These are phyloP conservation scores for Apodemus agrarius DNA, from an alignment of 2,797 vertebrate genomes.

Conservation along the genomic window DNA sequence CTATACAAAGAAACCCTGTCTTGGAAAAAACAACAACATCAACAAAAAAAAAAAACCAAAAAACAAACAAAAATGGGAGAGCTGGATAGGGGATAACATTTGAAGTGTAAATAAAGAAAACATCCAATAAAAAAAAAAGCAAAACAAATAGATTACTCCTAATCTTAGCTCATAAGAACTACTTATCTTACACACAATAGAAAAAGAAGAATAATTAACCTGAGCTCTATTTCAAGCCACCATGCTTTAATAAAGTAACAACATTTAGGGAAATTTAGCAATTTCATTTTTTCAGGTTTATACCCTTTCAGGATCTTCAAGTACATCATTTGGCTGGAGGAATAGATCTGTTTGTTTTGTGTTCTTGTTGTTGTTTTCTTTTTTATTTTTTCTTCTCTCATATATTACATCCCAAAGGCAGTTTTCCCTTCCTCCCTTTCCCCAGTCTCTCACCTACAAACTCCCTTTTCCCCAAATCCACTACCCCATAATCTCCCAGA, in stretches of 20 bases:
- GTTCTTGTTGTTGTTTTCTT: neutral
- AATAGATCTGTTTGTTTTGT: too few relatives aligned
- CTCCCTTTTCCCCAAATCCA: neutral
- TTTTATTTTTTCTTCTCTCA: neutral
- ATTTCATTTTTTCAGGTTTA: slow-evolving; percentile 23
- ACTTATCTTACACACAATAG: slow-evolving; percentile 30
- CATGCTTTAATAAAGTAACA: slow-evolving; percentile 29
- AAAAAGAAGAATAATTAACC: slow-evolving; percentile 54
- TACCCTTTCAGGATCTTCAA: neutral
- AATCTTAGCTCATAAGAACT: slow-evolving; percentile 32
- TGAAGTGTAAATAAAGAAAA: too few relatives aligned
- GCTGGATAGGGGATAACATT: too few relatives aligned
- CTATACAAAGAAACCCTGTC: too few relatives aligned
- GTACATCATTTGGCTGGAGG: neutral
- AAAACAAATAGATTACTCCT: slow-evolving; percentile 38
- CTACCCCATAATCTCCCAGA: neutral
- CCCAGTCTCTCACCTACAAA: neutral
- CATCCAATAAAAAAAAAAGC: too few relatives aligned
- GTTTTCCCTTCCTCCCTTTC: neutral
- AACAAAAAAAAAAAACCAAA: too few relatives aligned
- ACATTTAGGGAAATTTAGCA: neutral
- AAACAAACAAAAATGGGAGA: too few relatives aligned
- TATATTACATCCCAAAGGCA: neutral
- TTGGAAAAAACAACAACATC: too few relatives aligned
- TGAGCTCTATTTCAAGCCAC: neutral